Percentiles rank a stretch among this genome's conserved stretches.
phyloP scores from a whole-genome alignment of 2,113 vertebrate species.

The Phylloscopus trochilus region DNA sequence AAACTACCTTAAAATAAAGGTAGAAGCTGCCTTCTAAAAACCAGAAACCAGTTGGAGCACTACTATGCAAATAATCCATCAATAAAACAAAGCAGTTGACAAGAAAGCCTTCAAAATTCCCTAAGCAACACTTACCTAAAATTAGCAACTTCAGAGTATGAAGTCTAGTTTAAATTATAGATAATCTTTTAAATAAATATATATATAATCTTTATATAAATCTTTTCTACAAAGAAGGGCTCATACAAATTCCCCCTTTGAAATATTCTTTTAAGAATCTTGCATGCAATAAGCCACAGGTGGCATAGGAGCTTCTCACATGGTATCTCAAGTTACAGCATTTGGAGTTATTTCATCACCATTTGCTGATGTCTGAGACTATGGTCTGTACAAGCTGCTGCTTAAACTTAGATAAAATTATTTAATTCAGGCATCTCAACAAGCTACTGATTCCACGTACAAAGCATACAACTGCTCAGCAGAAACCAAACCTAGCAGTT shows the following conservation, averaged over 20 bases:
- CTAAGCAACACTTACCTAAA: neutral
- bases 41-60: neutral
- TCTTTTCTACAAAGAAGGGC: neutral
- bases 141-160: neutral
- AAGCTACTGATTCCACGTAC: neutral
- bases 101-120: neutral
- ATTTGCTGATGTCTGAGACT: neutral
- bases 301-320: neutral
- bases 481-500: neutral
- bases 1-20: neutral
- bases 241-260: neutral
- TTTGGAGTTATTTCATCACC: neutral
- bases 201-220: too few species aligned
- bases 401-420: neutral
- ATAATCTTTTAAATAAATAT: too few species aligned
- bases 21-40: neutral
- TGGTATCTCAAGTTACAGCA: neutral
- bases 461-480: neutral
- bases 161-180: neutral
- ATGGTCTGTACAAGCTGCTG: neutral
- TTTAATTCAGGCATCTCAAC: neutral
- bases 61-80: neutral
- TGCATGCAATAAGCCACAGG: neutral
- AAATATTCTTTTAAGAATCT: neutral
- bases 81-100: neutral